Base-by-base conservation (phyloP, 2,113 vertebrate species). In the Anhinga anhinga region DNA sequence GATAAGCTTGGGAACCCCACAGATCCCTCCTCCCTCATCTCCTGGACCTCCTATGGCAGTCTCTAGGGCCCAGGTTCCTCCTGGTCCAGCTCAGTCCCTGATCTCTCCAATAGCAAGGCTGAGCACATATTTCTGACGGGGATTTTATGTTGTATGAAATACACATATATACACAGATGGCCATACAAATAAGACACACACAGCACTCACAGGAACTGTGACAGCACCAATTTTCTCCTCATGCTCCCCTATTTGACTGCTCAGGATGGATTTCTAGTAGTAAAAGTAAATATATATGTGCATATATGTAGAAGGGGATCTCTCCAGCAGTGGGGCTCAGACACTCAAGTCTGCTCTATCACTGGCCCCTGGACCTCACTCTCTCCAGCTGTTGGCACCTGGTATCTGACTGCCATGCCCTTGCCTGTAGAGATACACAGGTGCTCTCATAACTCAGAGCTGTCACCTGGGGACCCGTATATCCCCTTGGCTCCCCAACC, bases 111-210 rank as follows among this genome's bases (percentile, higher is more conserved):
- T 4, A 69, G 29, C 26, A 86, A 77, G 32, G 9, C 27, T 70
- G 34, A 83, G n/a, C 4, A 27, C 15, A 4, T 18, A 13, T 20
- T 82, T 18, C 42, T 2, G 1, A 62, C 6, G 34, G 14, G 12
- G 11, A 62, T 3, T 38, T 80, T 52, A 34, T 22, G 34, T 8
- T 71, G 3, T 13, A 42, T 50, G 16, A 5, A n/a, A 6, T 47
- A 49, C 17, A 65, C 4, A 6, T 45, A 45, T n/a, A 17, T 8
- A 15, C 21, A 32, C 5, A 1, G 15, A 7, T 2, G 3, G 18
- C 18, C 22, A 70, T 32, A 45, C 13, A 50, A 34, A n/a, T 29
- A 11, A 21, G 6, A 36, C 30, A 77, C 21, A 47, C 5, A 30
- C 16, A 44, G 13, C 21, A 47, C 47, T 23, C 27, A 21, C 13